Percentiles rank a stretch among this genome's conserved stretches.
phyloP scores from a whole-genome alignment of 2,113 vertebrate species.

The Syngnathus scovelli region DNA sequence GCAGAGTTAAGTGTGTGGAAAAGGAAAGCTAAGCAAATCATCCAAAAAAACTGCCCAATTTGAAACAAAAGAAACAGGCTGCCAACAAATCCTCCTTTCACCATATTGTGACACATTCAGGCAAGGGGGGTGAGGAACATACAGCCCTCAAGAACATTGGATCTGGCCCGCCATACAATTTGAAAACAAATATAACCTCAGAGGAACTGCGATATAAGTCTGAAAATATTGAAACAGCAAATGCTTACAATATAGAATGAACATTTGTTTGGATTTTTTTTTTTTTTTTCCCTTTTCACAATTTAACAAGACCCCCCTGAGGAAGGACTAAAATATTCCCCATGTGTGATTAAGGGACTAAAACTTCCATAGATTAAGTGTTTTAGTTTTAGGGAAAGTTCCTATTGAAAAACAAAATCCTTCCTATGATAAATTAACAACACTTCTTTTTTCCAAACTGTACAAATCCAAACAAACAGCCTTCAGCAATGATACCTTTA shows the following conservation, averaged over 20 bases:
- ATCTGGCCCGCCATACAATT: background rate
- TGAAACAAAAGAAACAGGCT: background rate
- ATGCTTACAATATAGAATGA: background rate
- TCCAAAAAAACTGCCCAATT: conserved; percentile 6
- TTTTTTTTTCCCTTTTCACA: background rate
- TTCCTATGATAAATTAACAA: conserved; percentile 28
- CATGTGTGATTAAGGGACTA: background rate
- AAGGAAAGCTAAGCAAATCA: conserved; percentile 15
- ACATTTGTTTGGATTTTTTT: background rate
- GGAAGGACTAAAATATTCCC: background rate
- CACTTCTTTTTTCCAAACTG: background rate
- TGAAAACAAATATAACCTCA: background rate
- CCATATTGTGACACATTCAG: background rate
- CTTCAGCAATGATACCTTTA: background rate
- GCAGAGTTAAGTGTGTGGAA: conserved; percentile 17
- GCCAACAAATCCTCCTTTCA: background rate
- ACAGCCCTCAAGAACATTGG: background rate
- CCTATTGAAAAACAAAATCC: conserved; percentile 11
- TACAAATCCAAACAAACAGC: background rate
- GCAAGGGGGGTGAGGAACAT: background rate
- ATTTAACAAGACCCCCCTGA: background rate
- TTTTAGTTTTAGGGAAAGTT: conserved; percentile 6
- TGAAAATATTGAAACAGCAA: background rate
- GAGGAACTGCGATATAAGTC: background rate
- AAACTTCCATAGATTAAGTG: background rate